These are phyloP conservation scores for Microtus richardsoni DNA, from an alignment of 2,113 vertebrate genomes.

Conservation along the genomic window DNA sequence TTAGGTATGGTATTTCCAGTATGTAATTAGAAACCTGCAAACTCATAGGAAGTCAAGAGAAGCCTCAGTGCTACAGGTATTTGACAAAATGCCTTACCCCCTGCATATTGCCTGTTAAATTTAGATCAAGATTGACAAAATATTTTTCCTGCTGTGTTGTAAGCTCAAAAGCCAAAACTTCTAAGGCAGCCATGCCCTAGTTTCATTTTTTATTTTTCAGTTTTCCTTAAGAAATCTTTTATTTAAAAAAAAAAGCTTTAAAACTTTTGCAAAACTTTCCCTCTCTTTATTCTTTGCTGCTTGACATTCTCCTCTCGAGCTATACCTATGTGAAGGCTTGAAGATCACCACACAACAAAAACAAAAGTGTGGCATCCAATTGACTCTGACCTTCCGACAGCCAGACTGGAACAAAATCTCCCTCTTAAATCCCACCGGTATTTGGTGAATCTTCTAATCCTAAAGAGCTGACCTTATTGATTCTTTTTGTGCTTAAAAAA, in stretches of 20 bases:
- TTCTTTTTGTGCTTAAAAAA: conserved; percentile 71
- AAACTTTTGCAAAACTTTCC: conserved; percentile 50
- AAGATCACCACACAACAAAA: conserved; percentile 67
- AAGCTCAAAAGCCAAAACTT: conserved; percentile 66
- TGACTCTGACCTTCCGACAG: conserved; percentile 72
- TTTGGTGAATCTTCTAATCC: conserved; percentile 74
- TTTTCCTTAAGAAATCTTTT: conserved; percentile 63
- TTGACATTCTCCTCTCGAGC: conserved; percentile 63
- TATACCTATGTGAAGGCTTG: background rate
- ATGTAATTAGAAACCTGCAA: conserved; percentile 76
- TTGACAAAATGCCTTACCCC: conserved; percentile 68
- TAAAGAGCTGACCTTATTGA: conserved; percentile 70
- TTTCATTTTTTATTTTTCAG: conserved; percentile 55
- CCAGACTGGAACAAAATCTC: conserved; percentile 70
- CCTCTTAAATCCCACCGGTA: conserved; percentile 74
- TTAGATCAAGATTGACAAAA: conserved; percentile 73
- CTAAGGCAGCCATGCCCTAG: conserved; percentile 49
- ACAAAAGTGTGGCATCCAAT: conserved; percentile 66
- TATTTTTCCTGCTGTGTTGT: conserved; percentile 48
- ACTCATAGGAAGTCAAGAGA: conserved; percentile 52
- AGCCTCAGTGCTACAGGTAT: conserved; percentile 54
- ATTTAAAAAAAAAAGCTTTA: conserved; percentile 69
- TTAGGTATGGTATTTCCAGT: conserved; percentile 71
- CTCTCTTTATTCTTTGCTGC: background rate
- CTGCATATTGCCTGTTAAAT: conserved; percentile 52